Base-by-base conservation (phyloP, 2,113 vertebrate genomes). In the Nerophis lumbriciformis region DNA sequence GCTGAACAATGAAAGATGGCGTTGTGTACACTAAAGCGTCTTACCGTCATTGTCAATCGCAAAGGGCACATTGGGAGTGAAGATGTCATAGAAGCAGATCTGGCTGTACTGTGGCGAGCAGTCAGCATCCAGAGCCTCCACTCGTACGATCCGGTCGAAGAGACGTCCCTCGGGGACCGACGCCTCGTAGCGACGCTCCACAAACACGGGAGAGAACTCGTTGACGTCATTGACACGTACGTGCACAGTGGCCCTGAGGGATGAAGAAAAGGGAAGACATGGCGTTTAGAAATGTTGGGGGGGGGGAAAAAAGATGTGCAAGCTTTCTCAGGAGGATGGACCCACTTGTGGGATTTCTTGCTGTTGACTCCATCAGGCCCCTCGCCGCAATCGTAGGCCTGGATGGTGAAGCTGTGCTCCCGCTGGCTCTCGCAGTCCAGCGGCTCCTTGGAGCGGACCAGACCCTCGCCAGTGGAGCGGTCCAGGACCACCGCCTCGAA, bases 341-440 rank as follows among this genome's bases (percentile, higher is more conserved):
- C 91, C 91, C 53, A 99, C 97, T 99, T 99, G 92, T 98, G 97
- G n/a, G 97, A 99, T 77, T 98, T 98, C 87, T 98, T 99, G 90
- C 93, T 96, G 82, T 98, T 98, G 80, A 90, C 83, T 52, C 94
- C 95, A 1, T 98, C 96, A 0, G 95, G 93, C 38, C 95, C 97
- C 83, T 99, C 97, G 63, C 97, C 97, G 0, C 97, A 99, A 86
- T 99, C 97, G 0, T 98, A 98, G 54, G 97, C 97, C 86, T 99
- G 97, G 85, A 99, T 96, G 80, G 96, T 98, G 77, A 99, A 99
- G 10, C 94, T 97, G 86, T 98, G 96, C 53, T 99, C 97, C 65
- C 96, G 93, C 73, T 97, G 95, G 14, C 93, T 94, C 78, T 99
- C 96, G 1, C 97, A 99, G 76, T 98, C 97, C 88, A 99, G 91